Percentiles rank a stretch among this genome's conserved stretches.
These are phyloP conservation scores for Apis mellifera DNA, from an alignment of 1,140 invertebrate species.

Conservation along the genomic window Amel_HAv3.1 CM009932.2:15061001-15061500, in stretches of 20 bases:
- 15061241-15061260: not conserved
- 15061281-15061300: not conserved
- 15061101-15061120: not conserved
- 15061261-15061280: not conserved
- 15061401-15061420: constrained; percentile 44
- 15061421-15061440: constrained; percentile 33
- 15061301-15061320: not conserved
- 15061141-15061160: not conserved
- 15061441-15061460: not conserved
- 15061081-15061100: constrained; percentile 14
- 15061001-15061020: not conserved
- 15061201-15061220: too few species aligned
- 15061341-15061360: constrained; percentile 44
- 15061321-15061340: constrained; percentile 1
- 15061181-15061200: too few species aligned
- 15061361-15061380: constrained; percentile 17
- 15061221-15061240: not conserved
- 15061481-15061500: constrained; percentile 1
- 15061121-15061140: constrained; percentile 6
- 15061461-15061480: not conserved
- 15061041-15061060: not conserved
- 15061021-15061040: not conserved
- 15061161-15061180: not conserved
- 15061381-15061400: not conserved
- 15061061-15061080: not conserved